Evolutionary conservation across 2,797 vertebrate genomes (phyloP), one percentile per base, ranked within the genome.

Genomic region (Phoxinus dragarum): DNA sequence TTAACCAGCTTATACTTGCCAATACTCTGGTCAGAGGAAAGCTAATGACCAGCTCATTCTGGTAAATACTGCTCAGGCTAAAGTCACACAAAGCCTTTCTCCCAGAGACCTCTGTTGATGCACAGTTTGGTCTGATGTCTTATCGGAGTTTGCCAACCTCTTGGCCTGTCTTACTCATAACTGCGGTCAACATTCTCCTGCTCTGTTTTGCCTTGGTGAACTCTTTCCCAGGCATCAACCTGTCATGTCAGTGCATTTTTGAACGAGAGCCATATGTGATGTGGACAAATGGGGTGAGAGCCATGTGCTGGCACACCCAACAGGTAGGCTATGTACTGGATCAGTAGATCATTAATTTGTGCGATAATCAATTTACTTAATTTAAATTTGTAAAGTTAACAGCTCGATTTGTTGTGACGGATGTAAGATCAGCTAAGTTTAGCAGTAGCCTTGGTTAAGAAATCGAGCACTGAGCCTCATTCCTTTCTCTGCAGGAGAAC

Each of bases 221-320:
- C 82, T 44, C 54, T 64, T 80, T 72, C 76, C 68, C 82, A 44
- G 47, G 64, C 38, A 17, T 78, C 31, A 64, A 52, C 64, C 34
- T 71, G 52, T 47, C 38, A 78, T 72, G 34, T 72, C 56, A 23
- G 42, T 56, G 56, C 36, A 2, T 52, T 84, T 56, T 80, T 82
- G 38, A 68, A 59, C 0, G 27, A 16, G 75, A 78, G 54, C 44
- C 72, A 49, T 38, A 21, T 80, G 21, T 82, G 82, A 88, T 59
- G 82, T 87, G 85, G 82, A 80, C 68, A 47, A 61, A 61, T 4
- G 0, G 69, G 11, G 61, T 84, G 23, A 59, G 67, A 78, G 66
- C 75, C 75, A 59, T 78, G 64, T 71, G 27, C 38, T 61, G 82
- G 42, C 67, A 85, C 76, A 71, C 83, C 83, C 75, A 64, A 27